Base-by-base conservation (phyloP, 2,888 invertebrate genomes). In the Catocala nupta region DNA sequence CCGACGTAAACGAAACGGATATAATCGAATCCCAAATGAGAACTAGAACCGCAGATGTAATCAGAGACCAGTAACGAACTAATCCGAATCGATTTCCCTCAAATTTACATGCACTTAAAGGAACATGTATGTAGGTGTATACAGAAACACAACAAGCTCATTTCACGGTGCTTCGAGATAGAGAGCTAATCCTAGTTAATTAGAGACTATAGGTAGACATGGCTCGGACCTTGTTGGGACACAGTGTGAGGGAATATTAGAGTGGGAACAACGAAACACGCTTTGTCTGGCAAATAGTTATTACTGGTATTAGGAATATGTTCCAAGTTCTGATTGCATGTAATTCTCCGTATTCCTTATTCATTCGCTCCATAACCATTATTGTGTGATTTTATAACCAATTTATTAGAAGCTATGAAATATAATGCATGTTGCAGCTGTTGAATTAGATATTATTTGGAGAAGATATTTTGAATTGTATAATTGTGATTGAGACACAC, bases 121-220 rank as follows among this genome's bases (percentile, higher is more conserved):
- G 48, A 63, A 48, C 54, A 50, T 54, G 34, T 51, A 47, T 36
- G 9, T 42, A 49, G 13, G 42, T 48, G 44, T 63, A 58, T 36
- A 11, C 55, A 12, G 36, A 59, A 64, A 78, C 75, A 81, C 70
- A 80, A 77, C 81, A 79, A 78, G 76, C 80, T 81, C 79, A 79
- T 84, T 83, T 73, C 75, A 77, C 62, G 65, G 67, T 55, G 70
- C 60, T 70, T 70, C 73, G 77, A 82, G 80, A 81, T 81, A 82
- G 80, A 83, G 82, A 82, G 82, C 82, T 87, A 88, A 89, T 88
- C 88, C 86, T 70, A 74, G 84, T 86, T 88, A 88, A 89, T 88
- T 84, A 87, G 83, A 80, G 72, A 70, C 65, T 78, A 74, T 77
- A 78, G 74, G 71, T 77, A 76, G 75, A 75, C 65, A 77, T 68